Base-by-base conservation (phyloP, 2,888 invertebrate species). In the Nomada ferruginata region DNA sequence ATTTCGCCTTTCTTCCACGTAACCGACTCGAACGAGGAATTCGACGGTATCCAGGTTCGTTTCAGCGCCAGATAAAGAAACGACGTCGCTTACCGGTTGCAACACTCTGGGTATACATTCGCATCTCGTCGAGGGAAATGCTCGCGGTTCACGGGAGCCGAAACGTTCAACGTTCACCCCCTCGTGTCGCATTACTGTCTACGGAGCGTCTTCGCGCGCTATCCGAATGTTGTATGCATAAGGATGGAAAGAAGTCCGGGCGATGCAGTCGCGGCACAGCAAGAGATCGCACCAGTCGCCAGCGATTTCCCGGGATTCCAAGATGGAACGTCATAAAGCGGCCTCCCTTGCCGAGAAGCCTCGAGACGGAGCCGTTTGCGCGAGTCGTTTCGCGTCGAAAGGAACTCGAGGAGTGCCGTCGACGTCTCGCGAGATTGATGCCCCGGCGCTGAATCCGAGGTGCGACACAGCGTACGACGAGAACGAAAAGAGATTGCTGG, bases 211-310 rank as follows among this genome's bases (percentile, higher is more conserved):
- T 76, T 69, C 75, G 15, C 75, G 71, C 23, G 79, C 71, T 83
- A 76, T 77, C 77, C 76, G 66, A 70, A n/a, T 18, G 57, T 66
- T 75, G 15, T 69, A 64, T 57, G 79, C 77, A 68, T 65, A 65
- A 68, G 77, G 60, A 57, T 60, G 72, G 65, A 42, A 64, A 63
- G 29, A 29, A 29, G 44, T 2, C 23, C 29, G 61, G 64, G 78
- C 74, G 75, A 75, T 80, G 85, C 85, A 82, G 76, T 65, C 64
- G 60, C 2, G 29, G 29, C 29, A 29, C 36, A 29, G 57, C 69
- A 70, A 55, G 77, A 76, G 69, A 53, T 76, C 69, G 77, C 78
- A 65, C 81, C 82, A 85, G 79, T 87, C 86, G 83, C 78, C 69
- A 66, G 81, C 76, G 29, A 29, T 29, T 29, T 29, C 5, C 29